Percentiles rank a stretch among this genome's conserved stretches.
Evolutionary conservation across 37 sponge, comb jelly and placozoan species (phyloP).

Genomic region (Ephydatia muelleri): DNA sequence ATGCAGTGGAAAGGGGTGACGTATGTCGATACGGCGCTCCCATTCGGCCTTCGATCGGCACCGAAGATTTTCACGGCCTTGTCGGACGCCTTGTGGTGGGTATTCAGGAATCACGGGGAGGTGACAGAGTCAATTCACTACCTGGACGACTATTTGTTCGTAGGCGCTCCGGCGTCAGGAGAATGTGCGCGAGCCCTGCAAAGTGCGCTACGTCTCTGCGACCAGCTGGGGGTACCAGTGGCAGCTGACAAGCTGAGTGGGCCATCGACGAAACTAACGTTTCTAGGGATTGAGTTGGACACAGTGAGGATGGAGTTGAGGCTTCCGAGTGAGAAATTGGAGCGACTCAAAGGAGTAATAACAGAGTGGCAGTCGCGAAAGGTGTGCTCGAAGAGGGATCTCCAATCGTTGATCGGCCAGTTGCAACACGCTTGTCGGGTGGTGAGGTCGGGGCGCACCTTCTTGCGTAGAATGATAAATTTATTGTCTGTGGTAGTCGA

Average conservation of each 20-base stretch:
- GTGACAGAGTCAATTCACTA: not conserved
- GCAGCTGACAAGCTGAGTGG: slow-evolving; percentile 18
- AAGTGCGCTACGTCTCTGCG: not conserved
- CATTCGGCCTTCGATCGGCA: too few species aligned
- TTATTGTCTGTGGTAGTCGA: slow-evolving; percentile 3
- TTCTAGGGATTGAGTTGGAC: slow-evolving; percentile 11
- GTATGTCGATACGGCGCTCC: slow-evolving; percentile 9
- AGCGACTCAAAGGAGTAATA: not conserved
- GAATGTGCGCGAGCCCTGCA: slow-evolving; percentile 26
- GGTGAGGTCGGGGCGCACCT: slow-evolving; percentile 3
- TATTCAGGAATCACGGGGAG: slow-evolving; percentile 10
- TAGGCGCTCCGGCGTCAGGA: slow-evolving; percentile 4
- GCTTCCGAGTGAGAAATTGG: not conserved
- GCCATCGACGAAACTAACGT: not conserved
- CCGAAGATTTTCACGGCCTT: too few species aligned
- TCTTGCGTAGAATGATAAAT: slow-evolving; percentile 32
- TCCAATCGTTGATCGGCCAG: slow-evolving; percentile 17
- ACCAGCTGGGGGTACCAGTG: slow-evolving; percentile 2
- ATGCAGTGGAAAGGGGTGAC: not conserved
- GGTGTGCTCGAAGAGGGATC: not conserved
- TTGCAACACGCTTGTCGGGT: slow-evolving; percentile 27
- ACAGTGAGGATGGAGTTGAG: not conserved
- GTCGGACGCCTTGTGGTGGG: slow-evolving; percentile 10
- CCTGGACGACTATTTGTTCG: slow-evolving; percentile 33
- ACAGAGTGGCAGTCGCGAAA: not conserved